Base-by-base conservation (phyloP, 1,140 invertebrate species). In the Drosophila ogumai region DNA sequence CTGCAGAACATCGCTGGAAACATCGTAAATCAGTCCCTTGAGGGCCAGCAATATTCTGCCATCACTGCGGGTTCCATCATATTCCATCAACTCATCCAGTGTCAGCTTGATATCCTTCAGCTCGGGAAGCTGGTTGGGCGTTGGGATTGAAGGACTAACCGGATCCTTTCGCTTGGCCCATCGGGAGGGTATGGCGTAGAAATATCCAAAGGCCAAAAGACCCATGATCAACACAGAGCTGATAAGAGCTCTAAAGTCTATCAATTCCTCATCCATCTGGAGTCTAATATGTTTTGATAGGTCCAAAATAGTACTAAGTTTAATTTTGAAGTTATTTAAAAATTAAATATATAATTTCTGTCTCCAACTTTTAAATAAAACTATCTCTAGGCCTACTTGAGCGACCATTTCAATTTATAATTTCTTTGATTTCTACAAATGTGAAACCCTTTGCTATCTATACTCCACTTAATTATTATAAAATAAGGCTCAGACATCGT, bases 11-110 rank as follows among this genome's bases (percentile, higher is more conserved):
- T 81, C 71, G 3, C 8, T 40, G 13, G 79, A 66, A 0, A 87
- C 82, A 43, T 87, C 82, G 46, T 76, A 87, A 17, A 87, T 82
- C 5, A 49, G 46, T 0, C 64, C 60, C 25, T 73, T 87, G 10
- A 87, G 68, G 0, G 63, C 49, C 25, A 87, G 49, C 28, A 87
- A 15, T 6, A 87, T 73, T 3, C 82, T 65, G 15, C 82, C 82
- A 63, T 87, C 82, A 0, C 9, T n/a, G 0, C 75, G 67, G 0
- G 7, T 81, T 3, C 81, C 82, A 52, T 81, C 47, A 31, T 67
- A 85, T 0, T 17, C 13, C 1, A 28, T 31, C 9, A 81, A 52
- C 28, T 79, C 58, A 10, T 41, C 40, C 0, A 15, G 2, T 0
- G 65, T 87, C n/a, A 81, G 25, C 0, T 47, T 44, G 1, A 57